phyloP scores from a whole-genome alignment of 2,888 invertebrate genomes.

The Eilema griseolum region DNA sequence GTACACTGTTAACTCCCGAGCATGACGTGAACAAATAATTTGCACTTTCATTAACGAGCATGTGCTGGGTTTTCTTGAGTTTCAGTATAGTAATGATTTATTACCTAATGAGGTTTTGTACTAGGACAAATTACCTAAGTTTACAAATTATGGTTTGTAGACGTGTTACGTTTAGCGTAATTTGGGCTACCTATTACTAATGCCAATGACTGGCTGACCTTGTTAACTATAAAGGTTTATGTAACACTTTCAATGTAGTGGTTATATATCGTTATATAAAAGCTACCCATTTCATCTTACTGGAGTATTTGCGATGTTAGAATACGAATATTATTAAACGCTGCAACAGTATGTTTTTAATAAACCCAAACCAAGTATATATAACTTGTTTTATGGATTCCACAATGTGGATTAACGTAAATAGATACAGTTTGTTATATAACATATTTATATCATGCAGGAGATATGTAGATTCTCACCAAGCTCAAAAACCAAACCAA shows the following conservation, averaged over 20 bases:
- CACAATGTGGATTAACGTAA: too few species aligned
- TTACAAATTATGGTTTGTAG: constrained; percentile 40
- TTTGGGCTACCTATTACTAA: neutral
- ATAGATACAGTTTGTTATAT: too few species aligned
- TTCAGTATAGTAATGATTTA: constrained; percentile 54
- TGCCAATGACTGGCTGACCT: neutral
- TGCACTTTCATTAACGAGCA: constrained; percentile 54
- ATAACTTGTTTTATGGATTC: too few species aligned
- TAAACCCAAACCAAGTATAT: too few species aligned
- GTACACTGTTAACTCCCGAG: constrained; percentile 28
- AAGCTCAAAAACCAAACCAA: too few species aligned
- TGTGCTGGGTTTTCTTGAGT: constrained; percentile 48
- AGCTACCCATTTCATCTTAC: neutral
- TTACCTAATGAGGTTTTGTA: constrained; percentile 46
- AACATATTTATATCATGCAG: too few species aligned
- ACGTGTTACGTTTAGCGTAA: constrained; percentile 17
- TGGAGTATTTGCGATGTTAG: too few species aligned
- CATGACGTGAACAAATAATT: constrained; percentile 55
- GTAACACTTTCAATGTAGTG: neutral
- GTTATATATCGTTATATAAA: too few species aligned
- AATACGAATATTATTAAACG: too few species aligned
- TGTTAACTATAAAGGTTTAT: neutral
- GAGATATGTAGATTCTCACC: too few species aligned
- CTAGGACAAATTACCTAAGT: constrained; percentile 44
- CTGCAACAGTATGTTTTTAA: too few species aligned